phyloP scores from a whole-genome alignment of 2,888 invertebrate genomes.

The Dascillus cervinus region DNA sequence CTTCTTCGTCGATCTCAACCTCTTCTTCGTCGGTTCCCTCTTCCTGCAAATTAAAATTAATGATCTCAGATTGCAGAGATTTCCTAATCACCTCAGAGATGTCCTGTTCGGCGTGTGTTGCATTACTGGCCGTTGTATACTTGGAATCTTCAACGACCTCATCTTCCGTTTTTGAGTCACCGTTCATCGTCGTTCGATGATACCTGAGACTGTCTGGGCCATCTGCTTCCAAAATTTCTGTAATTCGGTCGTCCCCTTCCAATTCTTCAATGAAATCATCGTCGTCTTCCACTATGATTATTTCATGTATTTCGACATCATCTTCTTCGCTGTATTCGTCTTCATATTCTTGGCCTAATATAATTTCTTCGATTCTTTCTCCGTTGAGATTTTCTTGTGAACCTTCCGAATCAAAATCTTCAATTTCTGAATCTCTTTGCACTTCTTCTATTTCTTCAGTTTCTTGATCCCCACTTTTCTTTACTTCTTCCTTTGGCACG shows the following conservation, averaged over 20 bases:
- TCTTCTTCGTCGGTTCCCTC: constrained; percentile 26
- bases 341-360: constrained; percentile 39
- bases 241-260: too few relatives aligned
- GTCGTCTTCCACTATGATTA: too few relatives aligned
- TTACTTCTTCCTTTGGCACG: too few relatives aligned
- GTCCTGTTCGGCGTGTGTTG: constrained; percentile 43
- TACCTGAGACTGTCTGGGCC: too few relatives aligned
- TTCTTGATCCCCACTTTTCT: too few relatives aligned
- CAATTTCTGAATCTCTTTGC: too few relatives aligned
- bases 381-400: too few relatives aligned
- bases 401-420: too few relatives aligned
- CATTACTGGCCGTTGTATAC: constrained; percentile 49
- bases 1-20: constrained; percentile 42
- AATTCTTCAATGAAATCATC: too few relatives aligned
- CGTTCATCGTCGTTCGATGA: too few relatives aligned
- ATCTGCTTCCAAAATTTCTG: too few relatives aligned
- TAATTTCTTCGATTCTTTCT: constrained; percentile 39
- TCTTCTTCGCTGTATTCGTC: constrained; percentile 28
- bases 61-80: background rate
- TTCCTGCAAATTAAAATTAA: constrained; percentile 14
- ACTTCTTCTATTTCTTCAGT: too few relatives aligned
- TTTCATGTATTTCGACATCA: constrained; percentile 14
- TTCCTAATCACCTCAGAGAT: constrained; percentile 25
- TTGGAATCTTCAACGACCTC: constrained; percentile 38
- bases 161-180: constrained; percentile 9